Percentiles rank a stretch among this genome's conserved stretches.
Conservation (phyloP, 2,113 vertebrate species). For the Corynorhinus townsendii region DNA sequence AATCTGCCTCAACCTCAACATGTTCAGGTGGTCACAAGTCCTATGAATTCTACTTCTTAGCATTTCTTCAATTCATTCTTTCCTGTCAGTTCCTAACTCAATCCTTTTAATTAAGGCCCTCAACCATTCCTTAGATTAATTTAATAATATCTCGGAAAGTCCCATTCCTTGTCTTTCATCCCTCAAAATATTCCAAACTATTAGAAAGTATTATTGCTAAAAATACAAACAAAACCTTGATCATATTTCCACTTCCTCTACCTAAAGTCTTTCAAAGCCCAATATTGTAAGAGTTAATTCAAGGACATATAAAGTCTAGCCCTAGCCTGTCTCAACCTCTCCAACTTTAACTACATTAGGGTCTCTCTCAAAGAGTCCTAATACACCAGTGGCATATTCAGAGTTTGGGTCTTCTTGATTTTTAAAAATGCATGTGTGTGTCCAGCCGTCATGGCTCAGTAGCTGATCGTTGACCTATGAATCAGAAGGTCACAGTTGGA, state of each 20-base stretch:
- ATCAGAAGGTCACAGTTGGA: no score
- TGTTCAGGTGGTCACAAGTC: not conserved
- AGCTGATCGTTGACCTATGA: no score
- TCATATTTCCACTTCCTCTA: not conserved
- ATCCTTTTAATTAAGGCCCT: not conserved
- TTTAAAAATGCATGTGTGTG: not conserved
- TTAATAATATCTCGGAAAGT: not conserved
- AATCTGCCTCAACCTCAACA: fast-evolving
- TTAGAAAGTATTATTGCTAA: not conserved
- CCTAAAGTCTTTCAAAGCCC: not conserved
- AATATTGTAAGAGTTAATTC: not conserved
- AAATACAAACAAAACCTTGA: not conserved
- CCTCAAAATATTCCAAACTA: not conserved
- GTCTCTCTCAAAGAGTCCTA: not conserved
- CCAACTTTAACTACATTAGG: not conserved
- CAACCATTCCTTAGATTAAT: not conserved
- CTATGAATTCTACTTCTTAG: not conserved
- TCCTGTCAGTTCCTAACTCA: not conserved
- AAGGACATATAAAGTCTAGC: not conserved
- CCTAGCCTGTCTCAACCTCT: not conserved
- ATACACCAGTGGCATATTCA: not conserved
- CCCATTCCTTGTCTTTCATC: not conserved
- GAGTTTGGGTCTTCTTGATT: not conserved
- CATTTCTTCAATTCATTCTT: not conserved
- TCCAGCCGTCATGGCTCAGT: no score